Evolutionary conservation across 2,888 invertebrate genomes (phyloP), one percentile per base, ranked within the genome.

Genomic region (Arrhopalites spinosus): DNA sequence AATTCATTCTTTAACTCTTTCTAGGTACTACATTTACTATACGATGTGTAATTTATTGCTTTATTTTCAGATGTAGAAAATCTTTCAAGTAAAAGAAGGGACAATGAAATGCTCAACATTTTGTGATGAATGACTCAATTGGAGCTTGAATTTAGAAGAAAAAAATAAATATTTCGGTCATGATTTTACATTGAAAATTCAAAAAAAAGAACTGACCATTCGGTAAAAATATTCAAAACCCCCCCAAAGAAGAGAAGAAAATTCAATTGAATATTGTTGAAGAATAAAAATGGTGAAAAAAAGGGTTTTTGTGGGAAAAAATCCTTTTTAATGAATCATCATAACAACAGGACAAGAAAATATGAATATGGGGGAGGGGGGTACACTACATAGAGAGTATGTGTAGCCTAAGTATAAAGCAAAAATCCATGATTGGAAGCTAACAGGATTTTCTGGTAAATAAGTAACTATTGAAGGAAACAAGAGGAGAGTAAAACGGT

Each of bases 401-500:
- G 29, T 64, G 64, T 17, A 36, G 66, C 66, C 15, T 43, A 66
- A 47, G 67, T 25, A 45, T 68, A 45, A 47, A 23, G 23, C 36
- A 25, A 63, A 30, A 63, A 63, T 63, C 53, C 53, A 17, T 36
- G 36, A 36, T 36, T 36, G 36, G 30, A 29, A 63, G 29, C 63
- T 63, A 63, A 63, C 63, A 63, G 63, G 27, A 63, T 63, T 63
- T 63, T 59, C 30, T 63, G 63, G 63, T 27, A 29, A 63, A 63
- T 30, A 23, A 63, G 30, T 63, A 25, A 17, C 15, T 17, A 30
- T n/a, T 11, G 29, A 64, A 17, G n/a, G 20, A 67, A 67, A 43
- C 20, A 43, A 36, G 66, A 43, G 36, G 43, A 36, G 45, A 67
- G 43, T 67, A 36, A 66, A 66, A 15, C 23, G 67, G n/a, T 7